phyloP scores from a whole-genome alignment of 2,888 invertebrate genomes.

The Tachina grossa region DNA sequence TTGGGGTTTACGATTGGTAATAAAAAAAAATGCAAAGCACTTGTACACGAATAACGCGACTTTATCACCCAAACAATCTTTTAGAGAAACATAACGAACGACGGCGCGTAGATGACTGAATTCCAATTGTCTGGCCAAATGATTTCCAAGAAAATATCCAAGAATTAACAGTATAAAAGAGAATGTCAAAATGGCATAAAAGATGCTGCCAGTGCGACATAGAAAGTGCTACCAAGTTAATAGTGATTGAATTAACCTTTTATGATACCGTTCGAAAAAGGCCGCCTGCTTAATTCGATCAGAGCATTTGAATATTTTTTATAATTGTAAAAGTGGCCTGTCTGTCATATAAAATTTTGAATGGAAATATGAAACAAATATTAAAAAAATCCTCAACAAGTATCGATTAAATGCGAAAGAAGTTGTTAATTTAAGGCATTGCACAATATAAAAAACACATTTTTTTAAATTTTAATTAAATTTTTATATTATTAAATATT shows the following conservation, averaged over 20 bases:
- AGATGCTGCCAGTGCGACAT: not conserved
- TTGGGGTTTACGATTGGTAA: slow-evolving; percentile 51
- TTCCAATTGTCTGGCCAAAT: slow-evolving; percentile 70
- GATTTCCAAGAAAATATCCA: slow-evolving; percentile 42
- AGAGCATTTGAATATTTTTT: too few species aligned
- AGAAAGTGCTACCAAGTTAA: slow-evolving; percentile 19
- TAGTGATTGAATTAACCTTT: not conserved
- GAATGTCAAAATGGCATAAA: slow-evolving; percentile 45
- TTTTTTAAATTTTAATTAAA: too few species aligned
- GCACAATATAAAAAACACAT: too few species aligned
- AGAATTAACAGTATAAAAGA: slow-evolving; percentile 11
- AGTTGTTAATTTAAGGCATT: too few species aligned
- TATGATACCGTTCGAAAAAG: not conserved
- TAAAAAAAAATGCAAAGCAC: slow-evolving; percentile 34
- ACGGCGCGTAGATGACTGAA: slow-evolving; percentile 75
- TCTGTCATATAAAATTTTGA: too few species aligned
- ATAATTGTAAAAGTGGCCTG: too few species aligned
- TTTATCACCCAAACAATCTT: not conserved
- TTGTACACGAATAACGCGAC: not conserved
- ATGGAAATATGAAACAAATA: too few species aligned
- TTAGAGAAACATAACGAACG: slow-evolving; percentile 72
- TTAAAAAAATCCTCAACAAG: too few species aligned
- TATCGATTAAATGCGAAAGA: too few species aligned
- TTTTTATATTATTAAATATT: too few species aligned
- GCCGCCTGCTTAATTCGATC: not conserved